phyloP scores from a whole-genome alignment of 2,888 invertebrate species.

The Aproaerema taeniolella region DNA sequence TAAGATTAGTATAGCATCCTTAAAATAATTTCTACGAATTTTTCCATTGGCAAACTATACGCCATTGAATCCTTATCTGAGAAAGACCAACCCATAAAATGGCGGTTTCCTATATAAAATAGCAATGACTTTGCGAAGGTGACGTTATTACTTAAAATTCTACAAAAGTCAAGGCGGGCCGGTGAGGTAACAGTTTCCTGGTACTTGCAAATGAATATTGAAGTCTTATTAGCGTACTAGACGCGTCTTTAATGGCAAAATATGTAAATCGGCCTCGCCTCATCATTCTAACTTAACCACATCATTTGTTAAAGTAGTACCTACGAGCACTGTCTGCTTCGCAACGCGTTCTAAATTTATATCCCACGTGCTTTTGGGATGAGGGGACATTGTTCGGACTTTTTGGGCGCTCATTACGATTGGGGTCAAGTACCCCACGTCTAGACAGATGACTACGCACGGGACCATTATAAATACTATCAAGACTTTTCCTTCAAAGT shows the following conservation, averaged over 20 bases:
- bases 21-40: too few relatives aligned
- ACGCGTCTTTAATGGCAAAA: background rate
- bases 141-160: background rate
- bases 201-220: background rate
- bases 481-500: too few relatives aligned
- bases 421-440: conserved; percentile 54
- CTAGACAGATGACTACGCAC: conserved; percentile 33
- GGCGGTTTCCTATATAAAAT: too few relatives aligned
- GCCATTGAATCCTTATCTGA: too few relatives aligned
- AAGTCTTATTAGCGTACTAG: background rate
- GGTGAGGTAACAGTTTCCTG: background rate
- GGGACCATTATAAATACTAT: background rate
- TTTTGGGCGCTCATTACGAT: conserved; percentile 39
- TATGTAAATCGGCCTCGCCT: too few relatives aligned
- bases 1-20: too few relatives aligned
- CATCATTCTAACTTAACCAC: too few relatives aligned
- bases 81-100: too few relatives aligned
- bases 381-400: conserved; percentile 46
- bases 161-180: background rate
- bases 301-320: too few relatives aligned
- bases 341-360: conserved; percentile 46
- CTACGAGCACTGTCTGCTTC: conserved; percentile 18
- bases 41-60: too few relatives aligned
- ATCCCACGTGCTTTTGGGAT: conserved; percentile 49
- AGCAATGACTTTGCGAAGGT: too few relatives aligned